Evolutionary conservation across 2,797 vertebrate species (phyloP), one percentile per base, ranked within the genome.

Genomic region (Lates japonicus): DNA sequence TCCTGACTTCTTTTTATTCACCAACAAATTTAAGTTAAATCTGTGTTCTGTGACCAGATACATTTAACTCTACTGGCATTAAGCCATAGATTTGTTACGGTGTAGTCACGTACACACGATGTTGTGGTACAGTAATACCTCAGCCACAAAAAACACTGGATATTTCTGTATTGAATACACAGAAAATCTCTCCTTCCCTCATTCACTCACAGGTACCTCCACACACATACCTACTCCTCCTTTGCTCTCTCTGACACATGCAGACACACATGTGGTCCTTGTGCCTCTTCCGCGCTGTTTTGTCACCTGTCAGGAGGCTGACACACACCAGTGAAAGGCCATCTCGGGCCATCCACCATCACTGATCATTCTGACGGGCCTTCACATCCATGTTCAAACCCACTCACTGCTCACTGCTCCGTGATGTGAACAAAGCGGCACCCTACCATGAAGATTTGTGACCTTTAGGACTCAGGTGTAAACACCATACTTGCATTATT

Each of bases 321-420:
- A n/a, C n/a, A n/a, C n/a, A 82, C 91, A 81, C 66, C 76, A 22
- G 81, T 51, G 51, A 68, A 71, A 71, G 85, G 67, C 81, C 68
- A 13, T 88, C 84, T 86, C 85, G 68, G 74, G 78, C 61, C 70
- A 79, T 90, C 72, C 33, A 84, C 64, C 88, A 1, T 83, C 85
- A 85, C 92, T 93, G 92, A 94, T 86, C 85, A 57, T 70, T 91
- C 75, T 90, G 93, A 93, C 81, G 82, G 87, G 83, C 84, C n/a
- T n/a, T n/a, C 82, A 9, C 87, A 77, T 83, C 49, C 63, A 52
- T n/a, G n/a, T 84, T 90, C 84, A 78, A 44, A 81, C 66, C 58
- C 73, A 49, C 63, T 82, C n/a, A n/a, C 78, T 31, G 82, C 81
- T 85, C 83, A 3, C 64, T 76, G 83, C 80, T 85, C 84, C 49